phyloP scores from a whole-genome alignment of 2,113 vertebrate species.

The Clinocottus analis region DNA sequence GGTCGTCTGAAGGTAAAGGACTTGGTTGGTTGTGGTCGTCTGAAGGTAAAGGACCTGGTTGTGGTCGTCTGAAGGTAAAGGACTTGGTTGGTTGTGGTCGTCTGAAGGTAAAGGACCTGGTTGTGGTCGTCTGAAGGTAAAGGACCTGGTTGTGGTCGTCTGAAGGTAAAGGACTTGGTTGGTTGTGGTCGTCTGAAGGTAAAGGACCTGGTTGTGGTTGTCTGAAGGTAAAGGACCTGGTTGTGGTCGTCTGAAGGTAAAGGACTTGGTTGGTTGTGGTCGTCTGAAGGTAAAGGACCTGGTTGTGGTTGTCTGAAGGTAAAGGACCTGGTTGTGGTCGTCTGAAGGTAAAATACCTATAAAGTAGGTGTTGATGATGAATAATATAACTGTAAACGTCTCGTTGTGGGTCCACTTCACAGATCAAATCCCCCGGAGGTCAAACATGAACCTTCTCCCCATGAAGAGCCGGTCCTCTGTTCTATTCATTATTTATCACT shows the following conservation, averaged over 20 bases:
- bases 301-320: not conserved
- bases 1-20: not conserved
- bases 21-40: no score
- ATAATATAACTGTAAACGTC: not conserved
- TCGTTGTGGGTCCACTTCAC: not conserved
- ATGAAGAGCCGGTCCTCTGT: slow-evolving; percentile 36
- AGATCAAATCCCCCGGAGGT: slow-evolving; percentile 34
- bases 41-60: not conserved
- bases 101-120: not conserved
- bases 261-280: not conserved
- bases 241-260: not conserved
- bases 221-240: not conserved
- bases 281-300: not conserved
- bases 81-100: not conserved
- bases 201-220: not conserved
- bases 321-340: not conserved
- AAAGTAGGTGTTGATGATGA: not conserved
- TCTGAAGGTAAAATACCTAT: not conserved
- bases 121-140: not conserved
- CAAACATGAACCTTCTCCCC: slow-evolving; percentile 16
- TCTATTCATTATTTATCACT: slow-evolving; percentile 42
- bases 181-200: not conserved
- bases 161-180: not conserved
- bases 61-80: not conserved
- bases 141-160: not conserved